Base-by-base conservation (phyloP, 2,797 vertebrate genomes). In the Loris lydekkerianus region DNA sequence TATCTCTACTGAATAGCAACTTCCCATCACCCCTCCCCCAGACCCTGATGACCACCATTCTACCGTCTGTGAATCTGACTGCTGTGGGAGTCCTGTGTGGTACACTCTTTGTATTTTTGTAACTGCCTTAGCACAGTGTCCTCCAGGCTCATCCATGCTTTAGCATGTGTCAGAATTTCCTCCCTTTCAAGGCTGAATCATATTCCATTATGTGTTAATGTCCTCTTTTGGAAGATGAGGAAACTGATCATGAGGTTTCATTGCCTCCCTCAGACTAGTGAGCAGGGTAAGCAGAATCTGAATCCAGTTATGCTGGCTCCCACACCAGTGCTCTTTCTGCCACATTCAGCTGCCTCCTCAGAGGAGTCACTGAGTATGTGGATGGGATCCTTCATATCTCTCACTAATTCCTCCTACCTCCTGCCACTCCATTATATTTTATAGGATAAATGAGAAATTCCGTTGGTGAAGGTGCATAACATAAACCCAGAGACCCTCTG, bases 1-100 rank as follows among this genome's bases (percentile, higher is more conserved):
- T 37, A 14, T 37, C 7, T 5, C 60, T n/a, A n/a, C 70, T 43
- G 37, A 49, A 27, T 31, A 56, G 31, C 13, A 46, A 15, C 34
- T 27, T 25, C 80, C 1, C 37, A 11, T 10, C 1, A 2, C 0
- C 20, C 13, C 34, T 37, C 5, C 37, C 7, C 10, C 49, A 67
- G 43, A 14, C 67, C 18, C 65, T 21, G 46, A 46, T 13, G 63
- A 43, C 46, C 65, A 49, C 18, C 25, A 4, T 29, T 25, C 27
- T 40, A n/a, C 37, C n/a, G 4, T 72, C 56, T 58, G 5, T 53
- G 86, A 93, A 37, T 20, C 5, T 58, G 86, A 27, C 31, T 10
- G 8, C 23, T 7, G 58, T 7, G 11, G 20, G 60, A 11, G 25
- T 60, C 58, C 49, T 53, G 49, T 53, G 49, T 14, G 49, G 49